Evolutionary conservation across 2,797 vertebrate genomes (phyloP), one percentile per base, ranked within the genome.

Genomic region (Agapornis canus): DNA sequence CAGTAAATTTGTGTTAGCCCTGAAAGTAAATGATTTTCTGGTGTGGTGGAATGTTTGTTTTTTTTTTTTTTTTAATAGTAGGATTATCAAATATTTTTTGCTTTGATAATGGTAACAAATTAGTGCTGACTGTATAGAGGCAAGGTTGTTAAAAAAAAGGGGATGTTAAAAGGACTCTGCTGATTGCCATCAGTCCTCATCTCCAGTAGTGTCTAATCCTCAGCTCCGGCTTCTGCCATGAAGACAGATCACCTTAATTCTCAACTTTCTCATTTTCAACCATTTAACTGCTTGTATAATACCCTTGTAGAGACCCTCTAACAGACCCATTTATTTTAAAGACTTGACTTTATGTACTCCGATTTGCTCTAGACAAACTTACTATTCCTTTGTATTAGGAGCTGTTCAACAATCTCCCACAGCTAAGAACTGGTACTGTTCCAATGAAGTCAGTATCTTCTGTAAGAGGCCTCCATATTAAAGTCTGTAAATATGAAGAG

Each of bases 61-160:
- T 35, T 35, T 35, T 94, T 94, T 63, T 35, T 35, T 35, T 35
- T 35, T 35, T 35, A 85, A 92, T 94, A 90, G 57, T 86, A 83
- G 69, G 76, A 31, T 89, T 89, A 82, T 89, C 59, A 94, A 81
- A 85, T 86, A 85, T 31, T 95, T 91, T 87, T 92, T 51, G 39
- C 82, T 96, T 57, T 89, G 84, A 78, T 47, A 92, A 51, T 85
- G 96, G 73, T 82, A 90, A 23, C 56, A 87, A 92, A 95, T 82
- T 90, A 89, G 22, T n/a, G 26, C 37, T 75, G 63, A 54, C 51
- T 90, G 63, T 75, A 86, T 19, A 42, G 82, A 83, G 18, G 29
- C 70, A 70, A 64, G 32, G 9, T 6, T 61, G 7, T 52, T n/a
- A n/a, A n/a, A n/a, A n/a, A n/a, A n/a, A n/a, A n/a, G n/a, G 52